Evolutionary conservation across 2,113 vertebrate species (phyloP), one percentile per base, ranked within the genome.

Genomic region (Colius striatus): DNA sequence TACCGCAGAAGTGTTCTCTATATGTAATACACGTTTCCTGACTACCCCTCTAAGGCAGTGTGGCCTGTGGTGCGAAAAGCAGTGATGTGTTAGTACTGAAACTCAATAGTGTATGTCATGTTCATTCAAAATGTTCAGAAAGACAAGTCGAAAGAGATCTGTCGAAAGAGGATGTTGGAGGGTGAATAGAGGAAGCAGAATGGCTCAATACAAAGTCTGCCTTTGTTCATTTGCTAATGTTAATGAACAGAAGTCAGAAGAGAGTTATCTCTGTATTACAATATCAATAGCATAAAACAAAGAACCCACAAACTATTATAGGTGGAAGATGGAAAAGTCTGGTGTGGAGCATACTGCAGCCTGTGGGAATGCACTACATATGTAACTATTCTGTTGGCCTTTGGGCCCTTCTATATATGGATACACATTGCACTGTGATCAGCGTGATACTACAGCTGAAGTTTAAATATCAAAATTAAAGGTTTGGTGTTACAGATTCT

Each of bases 361-460:
- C 54, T 43, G 5, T 55, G 68, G 77, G 32, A 60, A 25, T 25
- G 15, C 3, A 6, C n/a, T 65, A 10, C 6, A 1, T 4, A 8
- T 1, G 0, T 55, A 54, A 61, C 17, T 18, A 3, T 36, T 57
- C 9, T 54, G 9, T 54, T n/a, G 58, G 62, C n/a, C 53, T 7
- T 20, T 83, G 65, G 21, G 16, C 26, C 17, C 87, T 51, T 22
- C 51, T 87, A 0, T 32, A 13, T 27, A 32, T 45, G 76, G 36
- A 11, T 2, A 0, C 57, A 53, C 55, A 19, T 51, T 55, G 22
- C 38, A 3, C 15, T 27, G 21, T 48, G 47, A 38, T 74, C 41
- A n/a, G n/a, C 1, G 0, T 87, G 60, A 43, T 16, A 7, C n/a
- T 74, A 3, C 17, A 60, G 53, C 55, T 84, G 2, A 0, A 43